Percentiles rank a stretch among this genome's conserved stretches.
Evolutionary conservation across 2,113 vertebrate species (phyloP).

Genomic region (Odocoileus virginianus): DNA sequence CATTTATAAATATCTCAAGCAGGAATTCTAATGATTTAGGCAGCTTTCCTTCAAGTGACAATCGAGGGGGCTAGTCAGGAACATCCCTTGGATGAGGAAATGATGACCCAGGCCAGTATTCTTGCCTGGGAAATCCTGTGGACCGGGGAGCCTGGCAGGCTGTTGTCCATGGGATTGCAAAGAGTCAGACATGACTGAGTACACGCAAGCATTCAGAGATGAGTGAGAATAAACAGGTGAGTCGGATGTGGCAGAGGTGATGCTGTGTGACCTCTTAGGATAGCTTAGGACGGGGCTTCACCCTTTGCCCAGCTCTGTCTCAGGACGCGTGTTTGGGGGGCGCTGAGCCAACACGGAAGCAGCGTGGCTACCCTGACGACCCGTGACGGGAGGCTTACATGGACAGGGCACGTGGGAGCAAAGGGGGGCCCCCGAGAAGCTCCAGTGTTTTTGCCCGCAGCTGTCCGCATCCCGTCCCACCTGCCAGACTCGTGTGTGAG

Average conservation of each 20-base stretch:
- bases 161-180: not conserved
- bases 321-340: rapidly evolving
- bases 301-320: not conserved
- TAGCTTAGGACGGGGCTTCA: not conserved
- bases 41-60: not conserved
- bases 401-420: not conserved
- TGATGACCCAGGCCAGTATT: not conserved
- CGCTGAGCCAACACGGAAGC: not conserved
- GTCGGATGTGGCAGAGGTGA: not conserved
- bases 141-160: not conserved
- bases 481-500: not conserved
- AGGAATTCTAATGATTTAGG: not conserved
- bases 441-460: rapidly evolving
- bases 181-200: not conserved
- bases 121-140: not conserved
- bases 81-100: not conserved
- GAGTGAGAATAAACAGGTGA: not conserved
- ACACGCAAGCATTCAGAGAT: not conserved
- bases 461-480: too few relatives aligned
- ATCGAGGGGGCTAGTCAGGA: not conserved
- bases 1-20: not conserved
- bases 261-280: not conserved
- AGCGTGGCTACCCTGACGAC: not conserved
- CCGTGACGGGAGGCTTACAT: not conserved
- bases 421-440: not conserved